These are phyloP conservation scores for Chloroceryle inda DNA, from an alignment of 2,797 vertebrate species.

Conservation along the genomic window DNA sequence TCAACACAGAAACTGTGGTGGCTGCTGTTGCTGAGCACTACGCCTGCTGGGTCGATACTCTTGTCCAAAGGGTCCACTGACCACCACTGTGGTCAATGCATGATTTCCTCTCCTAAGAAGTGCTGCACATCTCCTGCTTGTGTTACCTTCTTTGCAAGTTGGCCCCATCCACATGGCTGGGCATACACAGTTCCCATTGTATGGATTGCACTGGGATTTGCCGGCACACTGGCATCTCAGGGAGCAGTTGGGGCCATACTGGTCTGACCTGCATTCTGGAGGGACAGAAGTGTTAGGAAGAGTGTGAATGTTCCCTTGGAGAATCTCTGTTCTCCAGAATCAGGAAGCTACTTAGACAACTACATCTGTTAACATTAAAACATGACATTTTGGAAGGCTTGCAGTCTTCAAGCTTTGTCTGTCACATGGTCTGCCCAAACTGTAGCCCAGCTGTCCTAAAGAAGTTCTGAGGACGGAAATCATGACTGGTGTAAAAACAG, in stretches of 20 bases:
- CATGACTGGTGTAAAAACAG: background rate
- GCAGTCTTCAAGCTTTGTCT: background rate
- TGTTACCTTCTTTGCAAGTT: constrained; percentile 85
- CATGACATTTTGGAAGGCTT: background rate
- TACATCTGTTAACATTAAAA: background rate
- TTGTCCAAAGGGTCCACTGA: background rate
- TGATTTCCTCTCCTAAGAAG: background rate
- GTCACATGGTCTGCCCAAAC: background rate
- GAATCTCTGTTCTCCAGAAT: background rate
- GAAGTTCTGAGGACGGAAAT: constrained; percentile 38
- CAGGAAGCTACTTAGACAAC: constrained; percentile 5
- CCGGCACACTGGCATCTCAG: constrained; percentile 82
- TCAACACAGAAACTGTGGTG: fast-evolving
- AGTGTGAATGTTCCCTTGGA: background rate
- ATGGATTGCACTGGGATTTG: constrained; percentile 79
- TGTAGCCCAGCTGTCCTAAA: constrained; percentile 24
- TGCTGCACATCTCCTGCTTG: background rate
- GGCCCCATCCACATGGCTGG: constrained; percentile 82
- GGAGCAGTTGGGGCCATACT: constrained; percentile 83
- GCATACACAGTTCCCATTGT: constrained; percentile 84
- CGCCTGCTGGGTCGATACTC: fast-evolving
- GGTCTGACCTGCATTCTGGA: constrained; percentile 82
- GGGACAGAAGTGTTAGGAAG: background rate
- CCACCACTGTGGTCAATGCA: fast-evolving
- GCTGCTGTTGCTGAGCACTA: background rate